Percentiles rank a stretch among this genome's conserved stretches.
phyloP scores from a whole-genome alignment of 1,140 invertebrate species.

The Eupeodes corollae region DNA sequence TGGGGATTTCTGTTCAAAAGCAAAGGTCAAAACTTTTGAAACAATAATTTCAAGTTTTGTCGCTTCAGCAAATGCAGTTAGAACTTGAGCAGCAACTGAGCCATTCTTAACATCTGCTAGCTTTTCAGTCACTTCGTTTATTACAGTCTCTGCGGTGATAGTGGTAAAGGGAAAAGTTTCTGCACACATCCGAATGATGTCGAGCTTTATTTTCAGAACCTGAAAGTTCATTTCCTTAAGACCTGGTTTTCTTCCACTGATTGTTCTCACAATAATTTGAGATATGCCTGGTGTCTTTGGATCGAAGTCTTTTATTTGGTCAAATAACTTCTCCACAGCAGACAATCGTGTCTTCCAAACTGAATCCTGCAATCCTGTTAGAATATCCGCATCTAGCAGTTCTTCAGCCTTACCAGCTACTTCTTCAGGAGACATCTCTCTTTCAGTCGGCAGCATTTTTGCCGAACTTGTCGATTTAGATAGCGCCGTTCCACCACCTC shows the following conservation, averaged over 20 bases:
- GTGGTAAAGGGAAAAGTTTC: slow-evolving; percentile 61
- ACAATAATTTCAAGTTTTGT: slow-evolving; percentile 65
- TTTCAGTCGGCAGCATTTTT: slow-evolving; percentile 39
- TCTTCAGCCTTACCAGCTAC: slow-evolving; percentile 55
- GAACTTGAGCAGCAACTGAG: slow-evolving; percentile 51
- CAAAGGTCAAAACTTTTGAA: slow-evolving; percentile 55
- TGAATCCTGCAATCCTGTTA: slow-evolving; percentile 58
- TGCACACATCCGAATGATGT: slow-evolving; percentile 64
- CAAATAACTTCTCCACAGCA: slow-evolving; percentile 60
- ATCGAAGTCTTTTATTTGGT: slow-evolving; percentile 51
- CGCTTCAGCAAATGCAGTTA: slow-evolving; percentile 66
- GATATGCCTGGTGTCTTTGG: slow-evolving; percentile 49
- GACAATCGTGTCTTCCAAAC: slow-evolving; percentile 82
- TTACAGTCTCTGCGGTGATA: slow-evolving; percentile 60
- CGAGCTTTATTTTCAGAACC: slow-evolving; percentile 74
- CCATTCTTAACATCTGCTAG: slow-evolving; percentile 76
- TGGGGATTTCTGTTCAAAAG: slow-evolving; percentile 81
- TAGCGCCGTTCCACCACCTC: slow-evolving; percentile 14
- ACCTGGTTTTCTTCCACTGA: slow-evolving; percentile 80
- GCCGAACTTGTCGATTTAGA: slow-evolving; percentile 34
- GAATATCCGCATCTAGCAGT: slow-evolving; percentile 48
- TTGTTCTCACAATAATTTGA: slow-evolving; percentile 61
- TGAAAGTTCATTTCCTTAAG: slow-evolving; percentile 87
- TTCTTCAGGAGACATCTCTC: slow-evolving; percentile 53
- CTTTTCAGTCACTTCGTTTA: slow-evolving; percentile 74